Percentiles rank a stretch among this genome's conserved stretches.
Conservation (phyloP, 2,888 invertebrate genomes). For the Dynastes grantii region DNA sequence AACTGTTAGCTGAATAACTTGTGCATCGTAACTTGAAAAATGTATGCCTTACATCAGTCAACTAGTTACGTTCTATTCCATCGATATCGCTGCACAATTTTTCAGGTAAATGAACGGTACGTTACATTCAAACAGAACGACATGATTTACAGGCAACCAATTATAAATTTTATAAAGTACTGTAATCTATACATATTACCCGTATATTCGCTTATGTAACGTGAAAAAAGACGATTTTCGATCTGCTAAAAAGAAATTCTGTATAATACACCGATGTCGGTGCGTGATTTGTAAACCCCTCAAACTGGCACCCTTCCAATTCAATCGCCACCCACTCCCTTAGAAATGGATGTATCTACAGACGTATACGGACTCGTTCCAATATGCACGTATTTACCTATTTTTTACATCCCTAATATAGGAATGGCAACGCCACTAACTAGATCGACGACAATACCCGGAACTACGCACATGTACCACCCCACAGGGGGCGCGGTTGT, state of each 20-base stretch:
- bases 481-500: slow-evolving; percentile 64
- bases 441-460: slow-evolving; percentile 52
- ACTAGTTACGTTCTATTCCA: not conserved
- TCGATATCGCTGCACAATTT: slow-evolving; percentile 6
- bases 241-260: slow-evolving; percentile 30
- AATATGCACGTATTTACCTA: slow-evolving; percentile 35
- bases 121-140: slow-evolving; percentile 15
- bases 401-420: slow-evolving; percentile 49
- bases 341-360: slow-evolving; percentile 12
- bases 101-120: not conserved
- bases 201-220: not conserved
- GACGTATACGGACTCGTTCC: slow-evolving; percentile 9
- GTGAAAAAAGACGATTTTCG: slow-evolving; percentile 23
- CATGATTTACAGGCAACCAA: slow-evolving; percentile 55
- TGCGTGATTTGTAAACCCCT: slow-evolving; percentile 49
- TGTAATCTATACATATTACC: slow-evolving; percentile 19
- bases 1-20: not conserved
- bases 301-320: slow-evolving; percentile 27
- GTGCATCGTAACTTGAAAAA: not conserved
- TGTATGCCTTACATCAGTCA: not conserved
- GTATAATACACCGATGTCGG: slow-evolving; percentile 55
- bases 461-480: slow-evolving; percentile 58
- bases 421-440: slow-evolving; percentile 55
- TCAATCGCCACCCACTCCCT: slow-evolving; percentile 41
- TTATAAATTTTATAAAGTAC: slow-evolving; percentile 56